These are phyloP conservation scores for Apotomis capreana DNA, from an alignment of 2,888 invertebrate species.

Conservation along the genomic window DNA sequence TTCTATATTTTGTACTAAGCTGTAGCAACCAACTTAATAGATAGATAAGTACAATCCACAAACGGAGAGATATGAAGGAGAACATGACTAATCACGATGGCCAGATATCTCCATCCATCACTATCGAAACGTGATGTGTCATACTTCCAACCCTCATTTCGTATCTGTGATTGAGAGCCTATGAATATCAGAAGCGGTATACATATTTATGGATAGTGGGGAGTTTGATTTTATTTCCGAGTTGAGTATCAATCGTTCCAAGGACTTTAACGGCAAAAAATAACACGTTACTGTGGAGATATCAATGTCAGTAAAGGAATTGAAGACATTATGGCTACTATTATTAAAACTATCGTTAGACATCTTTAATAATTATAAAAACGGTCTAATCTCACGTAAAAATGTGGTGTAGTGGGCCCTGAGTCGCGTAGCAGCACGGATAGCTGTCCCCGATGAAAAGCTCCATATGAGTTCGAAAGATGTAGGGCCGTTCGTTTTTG, in stretches of 20 bases:
- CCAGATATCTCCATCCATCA: slow-evolving; percentile 45
- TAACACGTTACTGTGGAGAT: background rate
- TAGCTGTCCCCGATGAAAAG: no score
- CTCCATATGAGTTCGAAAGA: no score
- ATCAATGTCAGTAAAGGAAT: no score
- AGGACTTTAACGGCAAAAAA: background rate
- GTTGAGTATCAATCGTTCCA: background rate
- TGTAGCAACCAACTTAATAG: slow-evolving; percentile 8
- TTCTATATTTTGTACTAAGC: background rate
- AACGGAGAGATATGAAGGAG: slow-evolving; percentile 37
- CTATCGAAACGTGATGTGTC: slow-evolving; percentile 44
- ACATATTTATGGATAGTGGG: slow-evolving; percentile 30
- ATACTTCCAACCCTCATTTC: slow-evolving; percentile 42
- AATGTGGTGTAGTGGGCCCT: no score
- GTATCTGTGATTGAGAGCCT: slow-evolving; percentile 43
- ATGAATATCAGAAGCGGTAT: slow-evolving; percentile 38
- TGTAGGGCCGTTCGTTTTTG: no score
- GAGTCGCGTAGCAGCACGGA: no score
- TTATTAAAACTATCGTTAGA: no score
- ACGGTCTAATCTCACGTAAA: no score
- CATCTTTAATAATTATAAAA: no score
- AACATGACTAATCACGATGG: slow-evolving; percentile 44
- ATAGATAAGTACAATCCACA: slow-evolving; percentile 34
- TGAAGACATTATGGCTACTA: no score
- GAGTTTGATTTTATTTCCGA: slow-evolving; percentile 23